A percentile compares a stretch with the other conserved stretches of the same genome.
Conservation (phyloP, 2,888 invertebrate species). For the Steinernema hermaphroditum region DNA sequence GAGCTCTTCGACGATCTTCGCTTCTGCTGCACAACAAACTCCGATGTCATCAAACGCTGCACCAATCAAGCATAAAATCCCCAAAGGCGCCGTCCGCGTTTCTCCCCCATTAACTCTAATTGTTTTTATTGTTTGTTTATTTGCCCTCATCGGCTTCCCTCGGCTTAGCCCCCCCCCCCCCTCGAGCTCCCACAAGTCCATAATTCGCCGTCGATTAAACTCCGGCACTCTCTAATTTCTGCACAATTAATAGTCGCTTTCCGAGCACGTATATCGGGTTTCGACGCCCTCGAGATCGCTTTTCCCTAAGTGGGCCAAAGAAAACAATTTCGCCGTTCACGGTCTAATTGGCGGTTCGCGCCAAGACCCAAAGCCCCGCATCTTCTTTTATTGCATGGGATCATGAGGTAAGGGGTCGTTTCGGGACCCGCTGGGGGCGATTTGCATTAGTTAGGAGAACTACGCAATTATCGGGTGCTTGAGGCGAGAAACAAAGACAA, state of each 20-base stretch:
- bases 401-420: neutral
- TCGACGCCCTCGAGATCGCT: slow-evolving; percentile 2
- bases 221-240: slow-evolving; percentile 2
- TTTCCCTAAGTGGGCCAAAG: slow-evolving; percentile 2
- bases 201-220: slow-evolving; percentile 19
- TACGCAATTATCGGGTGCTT: neutral
- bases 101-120: slow-evolving; percentile 4
- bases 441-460: neutral
- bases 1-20: neutral
- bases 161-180: neutral
- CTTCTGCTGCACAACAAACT: neutral
- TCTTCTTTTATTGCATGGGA: neutral
- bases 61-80: neutral
- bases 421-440: neutral
- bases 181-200: neutral
- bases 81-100: neutral
- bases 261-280: neutral
- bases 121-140: slow-evolving; percentile 14
- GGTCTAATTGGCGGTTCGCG: neutral
- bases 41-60: neutral
- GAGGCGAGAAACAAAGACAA: neutral
- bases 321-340: neutral
- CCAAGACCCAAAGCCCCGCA: neutral
- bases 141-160: too few relatives aligned
- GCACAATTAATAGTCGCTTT: slow-evolving; percentile 1